Percentiles rank a stretch among this genome's conserved stretches.
These are phyloP conservation scores for Corynorhinus townsendii DNA, from an alignment of 2,113 vertebrate genomes.

Conservation along the genomic window DNA sequence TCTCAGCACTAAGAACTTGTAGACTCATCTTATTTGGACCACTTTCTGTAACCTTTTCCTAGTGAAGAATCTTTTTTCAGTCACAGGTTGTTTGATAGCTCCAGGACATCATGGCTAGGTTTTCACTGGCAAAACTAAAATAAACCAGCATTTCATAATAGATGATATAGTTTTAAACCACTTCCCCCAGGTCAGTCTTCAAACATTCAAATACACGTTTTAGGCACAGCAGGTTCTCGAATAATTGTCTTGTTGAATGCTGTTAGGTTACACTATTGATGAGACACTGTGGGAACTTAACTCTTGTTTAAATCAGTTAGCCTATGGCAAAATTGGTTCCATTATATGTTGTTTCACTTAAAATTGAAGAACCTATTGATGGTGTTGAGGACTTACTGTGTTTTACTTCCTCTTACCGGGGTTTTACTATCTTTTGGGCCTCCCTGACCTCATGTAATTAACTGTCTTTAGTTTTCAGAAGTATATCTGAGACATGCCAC, in stretches of 20 bases:
- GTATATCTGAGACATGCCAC: accelerated
- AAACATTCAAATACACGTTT: background rate
- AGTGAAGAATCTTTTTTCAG: background rate
- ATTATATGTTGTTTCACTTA: background rate
- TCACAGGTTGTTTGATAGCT: background rate
- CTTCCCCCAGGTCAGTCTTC: background rate
- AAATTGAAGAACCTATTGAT: background rate
- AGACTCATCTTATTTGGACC: background rate
- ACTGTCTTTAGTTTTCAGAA: background rate
- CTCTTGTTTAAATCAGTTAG: background rate
- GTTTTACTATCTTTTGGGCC: background rate
- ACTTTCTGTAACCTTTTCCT: background rate
- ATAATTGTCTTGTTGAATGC: background rate
- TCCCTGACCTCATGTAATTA: background rate
- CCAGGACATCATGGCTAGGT: background rate
- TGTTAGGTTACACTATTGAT: background rate
- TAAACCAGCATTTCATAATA: background rate
- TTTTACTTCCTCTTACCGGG: background rate
- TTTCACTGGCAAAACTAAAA: slow-evolving; percentile 6
- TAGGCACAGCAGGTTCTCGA: background rate
- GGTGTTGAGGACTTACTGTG: too few relatives aligned
- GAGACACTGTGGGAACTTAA: background rate
- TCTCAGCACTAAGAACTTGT: background rate
- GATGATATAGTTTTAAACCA: background rate
- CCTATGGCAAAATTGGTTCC: background rate